Evolutionary conservation across 2,888 invertebrate species (phyloP).

Genomic region (Dynastes grantii): DNA sequence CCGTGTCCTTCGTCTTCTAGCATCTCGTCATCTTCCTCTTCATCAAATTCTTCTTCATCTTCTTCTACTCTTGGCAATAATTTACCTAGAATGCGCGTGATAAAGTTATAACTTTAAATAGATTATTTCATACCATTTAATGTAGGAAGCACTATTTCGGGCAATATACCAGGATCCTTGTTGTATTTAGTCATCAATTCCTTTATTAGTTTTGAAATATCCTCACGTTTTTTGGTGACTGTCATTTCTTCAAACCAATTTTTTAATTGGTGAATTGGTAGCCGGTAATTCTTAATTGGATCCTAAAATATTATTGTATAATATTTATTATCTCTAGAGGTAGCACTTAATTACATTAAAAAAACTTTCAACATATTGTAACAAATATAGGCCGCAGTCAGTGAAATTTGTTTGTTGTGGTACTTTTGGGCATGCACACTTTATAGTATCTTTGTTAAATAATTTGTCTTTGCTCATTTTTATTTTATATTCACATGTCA

Average conservation of each 20-base stretch:
- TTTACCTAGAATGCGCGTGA: conserved; percentile 70
- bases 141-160: conserved; percentile 84
- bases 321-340: conserved; percentile 1
- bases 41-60: conserved; percentile 56
- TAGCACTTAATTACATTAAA: conserved; percentile 78
- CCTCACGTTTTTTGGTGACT: conserved; percentile 89
- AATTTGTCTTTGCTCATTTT: conserved; percentile 78
- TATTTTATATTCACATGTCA: conserved; percentile 88
- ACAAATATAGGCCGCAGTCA: conserved; percentile 95
- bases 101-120: neutral
- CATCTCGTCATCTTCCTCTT: conserved; percentile 60
- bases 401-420: conserved; percentile 99
- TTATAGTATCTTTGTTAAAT: conserved; percentile 88
- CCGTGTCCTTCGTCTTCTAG: conserved; percentile 59
- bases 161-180: conserved; percentile 78
- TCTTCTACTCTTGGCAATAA: conserved; percentile 67
- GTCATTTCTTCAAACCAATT: conserved; percentile 91
- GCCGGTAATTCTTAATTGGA: conserved; percentile 85
- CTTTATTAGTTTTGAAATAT: conserved; percentile 86
- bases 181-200: conserved; percentile 82
- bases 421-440: conserved; percentile 90
- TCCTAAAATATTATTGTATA: conserved; percentile 71
- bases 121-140: conserved; percentile 75
- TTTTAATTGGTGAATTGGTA: conserved; percentile 87
- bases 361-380: conserved; percentile 98